phyloP scores from a whole-genome alignment of 2,113 vertebrate genomes.

The Heteronetta atricapilla region DNA sequence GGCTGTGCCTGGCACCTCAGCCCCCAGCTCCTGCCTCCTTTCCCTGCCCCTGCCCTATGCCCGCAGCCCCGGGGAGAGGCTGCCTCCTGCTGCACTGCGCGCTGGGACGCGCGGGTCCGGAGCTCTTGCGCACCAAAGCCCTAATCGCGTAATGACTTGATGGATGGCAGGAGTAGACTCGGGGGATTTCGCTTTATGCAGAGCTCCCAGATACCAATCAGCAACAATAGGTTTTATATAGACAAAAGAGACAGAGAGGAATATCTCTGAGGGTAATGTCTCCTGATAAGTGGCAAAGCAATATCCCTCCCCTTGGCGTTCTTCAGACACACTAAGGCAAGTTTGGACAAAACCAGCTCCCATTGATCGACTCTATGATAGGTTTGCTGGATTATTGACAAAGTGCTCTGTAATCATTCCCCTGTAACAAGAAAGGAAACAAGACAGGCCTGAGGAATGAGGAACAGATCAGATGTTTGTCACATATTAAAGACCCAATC shows the following conservation, averaged over 20 bases:
- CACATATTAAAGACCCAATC: conserved; percentile 52
- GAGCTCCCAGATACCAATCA: background rate
- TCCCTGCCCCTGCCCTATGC: background rate
- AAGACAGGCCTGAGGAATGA: conserved; percentile 31
- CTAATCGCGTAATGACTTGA: fast-evolving
- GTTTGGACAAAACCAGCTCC: background rate
- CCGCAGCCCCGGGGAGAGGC: background rate
- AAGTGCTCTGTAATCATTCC: conserved; percentile 39
- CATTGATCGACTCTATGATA: background rate
- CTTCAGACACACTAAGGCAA: background rate
- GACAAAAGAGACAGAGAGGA: background rate
- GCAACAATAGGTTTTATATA: background rate
- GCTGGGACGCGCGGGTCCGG: background rate
- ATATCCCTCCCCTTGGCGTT: background rate
- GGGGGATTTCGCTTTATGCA: background rate
- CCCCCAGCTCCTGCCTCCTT: too few species aligned
- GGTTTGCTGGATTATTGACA: conserved; percentile 41
- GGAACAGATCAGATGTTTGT: conserved; percentile 31
- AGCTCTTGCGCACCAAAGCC: fast-evolving
- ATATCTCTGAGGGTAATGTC: background rate
- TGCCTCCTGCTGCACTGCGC: background rate
- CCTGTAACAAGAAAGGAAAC: conserved; percentile 47
- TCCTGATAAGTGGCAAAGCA: background rate
- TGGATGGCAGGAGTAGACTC: background rate
- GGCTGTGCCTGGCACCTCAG: background rate